A percentile compares a stretch with the other conserved stretches of the same genome.
Conservation (phyloP, 2,797 vertebrate genomes). For the Hemibagrus guttatus region DNA sequence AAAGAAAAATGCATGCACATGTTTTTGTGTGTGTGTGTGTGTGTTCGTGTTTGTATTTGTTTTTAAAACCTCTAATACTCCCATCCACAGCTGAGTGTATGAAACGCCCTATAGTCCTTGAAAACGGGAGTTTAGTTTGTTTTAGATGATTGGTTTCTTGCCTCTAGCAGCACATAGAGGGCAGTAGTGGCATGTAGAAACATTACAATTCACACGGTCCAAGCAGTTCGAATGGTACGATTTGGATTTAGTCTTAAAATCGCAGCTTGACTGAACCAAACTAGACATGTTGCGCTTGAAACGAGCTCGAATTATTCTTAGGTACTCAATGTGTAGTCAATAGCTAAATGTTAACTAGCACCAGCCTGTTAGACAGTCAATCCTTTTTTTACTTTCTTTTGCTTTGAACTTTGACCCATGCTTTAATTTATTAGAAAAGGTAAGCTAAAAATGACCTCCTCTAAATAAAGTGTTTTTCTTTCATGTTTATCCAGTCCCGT, state of each 20-base stretch:
- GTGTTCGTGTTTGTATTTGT: not conserved
- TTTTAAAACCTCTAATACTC: conserved; percentile 3
- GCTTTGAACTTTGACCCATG: conserved; percentile 38
- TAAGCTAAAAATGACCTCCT: conserved; percentile 15
- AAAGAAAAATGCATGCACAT: not conserved
- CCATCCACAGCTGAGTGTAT: conserved; percentile 5
- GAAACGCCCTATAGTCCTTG: not conserved
- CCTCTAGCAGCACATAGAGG: conserved; percentile 56
- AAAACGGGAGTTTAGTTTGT: not conserved
- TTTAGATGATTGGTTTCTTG: not conserved
- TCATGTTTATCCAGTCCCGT: conserved; percentile 11
- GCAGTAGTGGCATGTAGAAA: conserved; percentile 61
- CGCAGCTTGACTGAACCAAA: not conserved
- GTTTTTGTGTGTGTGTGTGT: not conserved
- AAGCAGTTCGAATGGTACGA: not conserved
- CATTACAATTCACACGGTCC: not conserved
- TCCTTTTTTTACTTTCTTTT: conserved; percentile 1
- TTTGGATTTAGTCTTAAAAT: not conserved
- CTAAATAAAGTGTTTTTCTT: not conserved
- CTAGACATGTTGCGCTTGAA: not conserved
- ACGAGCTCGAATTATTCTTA: conserved; percentile 4
- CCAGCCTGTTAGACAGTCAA: not conserved
- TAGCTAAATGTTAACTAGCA: conserved; percentile 38
- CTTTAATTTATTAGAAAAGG: conserved; percentile 36
- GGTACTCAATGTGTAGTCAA: not conserved